A percentile compares a stretch with the other conserved stretches of the same genome.
Conservation (phyloP, 1,140 invertebrate species). For the Drosophila athabasca region DNA sequence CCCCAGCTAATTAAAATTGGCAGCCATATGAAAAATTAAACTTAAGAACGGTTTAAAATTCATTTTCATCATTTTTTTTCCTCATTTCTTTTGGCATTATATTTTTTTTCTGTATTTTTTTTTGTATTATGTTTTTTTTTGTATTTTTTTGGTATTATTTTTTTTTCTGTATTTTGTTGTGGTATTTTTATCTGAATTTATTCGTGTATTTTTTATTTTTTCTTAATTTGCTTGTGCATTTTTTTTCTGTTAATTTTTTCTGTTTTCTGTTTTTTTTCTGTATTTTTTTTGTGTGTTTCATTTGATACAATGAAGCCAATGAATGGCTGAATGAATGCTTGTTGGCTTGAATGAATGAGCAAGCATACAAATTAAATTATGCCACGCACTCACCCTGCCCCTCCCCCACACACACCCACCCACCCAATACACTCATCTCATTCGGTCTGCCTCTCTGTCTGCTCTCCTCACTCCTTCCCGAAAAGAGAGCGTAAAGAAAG, state of each 20-base stretch:
- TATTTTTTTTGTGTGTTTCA: conserved; percentile 19
- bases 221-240: neutral
- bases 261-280: neutral
- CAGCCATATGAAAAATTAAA: conserved; percentile 1
- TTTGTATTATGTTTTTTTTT: neutral
- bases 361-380: conserved; percentile 74
- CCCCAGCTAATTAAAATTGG: neutral
- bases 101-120: no score
- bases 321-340: conserved; percentile 62
- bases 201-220: conserved; percentile 21
- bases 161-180: conserved; percentile 2
- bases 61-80: no score
- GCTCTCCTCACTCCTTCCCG: conserved; percentile 9
- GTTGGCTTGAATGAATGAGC: conserved; percentile 65
- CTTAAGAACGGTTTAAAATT: neutral
- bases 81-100: neutral
- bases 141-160: conserved; percentile 22
- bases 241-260: neutral
- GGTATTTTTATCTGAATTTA: no score
- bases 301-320: conserved; percentile 54
- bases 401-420: conserved; percentile 1
- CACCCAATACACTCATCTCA: neutral
- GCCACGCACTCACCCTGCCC: conserved; percentile 34
- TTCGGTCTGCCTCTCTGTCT: neutral
- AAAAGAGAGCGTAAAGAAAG: conserved; percentile 32